Conservation (phyloP, 2,888 invertebrate species). For the Trypoxylon attenuatum region DNA sequence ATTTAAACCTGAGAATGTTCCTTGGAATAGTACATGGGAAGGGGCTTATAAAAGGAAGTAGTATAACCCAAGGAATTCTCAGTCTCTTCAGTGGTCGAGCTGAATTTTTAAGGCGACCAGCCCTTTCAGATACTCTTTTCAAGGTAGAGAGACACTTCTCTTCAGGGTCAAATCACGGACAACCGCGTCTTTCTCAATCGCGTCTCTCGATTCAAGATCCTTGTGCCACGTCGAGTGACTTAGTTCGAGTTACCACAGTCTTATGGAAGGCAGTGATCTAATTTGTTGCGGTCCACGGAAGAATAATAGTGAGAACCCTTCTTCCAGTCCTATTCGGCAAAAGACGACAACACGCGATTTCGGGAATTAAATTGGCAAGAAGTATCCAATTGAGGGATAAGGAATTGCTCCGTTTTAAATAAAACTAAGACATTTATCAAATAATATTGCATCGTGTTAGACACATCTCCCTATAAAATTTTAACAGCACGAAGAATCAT, state of each 20-base stretch:
- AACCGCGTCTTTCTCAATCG: slow-evolving; percentile 1
- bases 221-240: background rate
- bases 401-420: too few relatives aligned
- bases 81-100: slow-evolving; percentile 23
- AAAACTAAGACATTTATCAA: too few relatives aligned
- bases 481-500: too few relatives aligned
- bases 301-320: background rate
- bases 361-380: background rate
- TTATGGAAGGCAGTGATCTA: background rate
- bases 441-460: too few relatives aligned
- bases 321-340: background rate
- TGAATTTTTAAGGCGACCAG: slow-evolving; percentile 22
- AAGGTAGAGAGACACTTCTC: background rate
- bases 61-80: background rate
- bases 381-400: too few relatives aligned
- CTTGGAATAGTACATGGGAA: too few relatives aligned
- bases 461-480: too few relatives aligned
- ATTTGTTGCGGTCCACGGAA: background rate
- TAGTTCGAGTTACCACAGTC: too few relatives aligned
- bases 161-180: slow-evolving; percentile 20
- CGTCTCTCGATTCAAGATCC: background rate
- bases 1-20: too few relatives aligned
- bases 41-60: too few relatives aligned
- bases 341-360: background rate
- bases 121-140: background rate